Base-by-base conservation (phyloP, 1,140 invertebrate genomes). In the Nasonia longicornis region DNA sequence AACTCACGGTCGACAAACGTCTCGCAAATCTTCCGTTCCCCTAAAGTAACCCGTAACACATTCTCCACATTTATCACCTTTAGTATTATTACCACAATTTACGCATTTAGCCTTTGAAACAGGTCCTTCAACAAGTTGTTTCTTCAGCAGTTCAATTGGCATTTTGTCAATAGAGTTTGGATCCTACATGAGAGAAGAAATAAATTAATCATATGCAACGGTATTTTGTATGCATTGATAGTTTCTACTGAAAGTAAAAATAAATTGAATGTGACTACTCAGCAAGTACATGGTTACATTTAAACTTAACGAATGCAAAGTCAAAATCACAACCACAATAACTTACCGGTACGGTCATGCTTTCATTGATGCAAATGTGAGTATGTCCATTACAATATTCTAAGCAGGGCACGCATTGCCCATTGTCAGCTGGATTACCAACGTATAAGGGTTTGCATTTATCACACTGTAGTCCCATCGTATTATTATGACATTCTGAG, bases 321-420 rank as follows among this genome's bases (percentile, higher is more conserved):
- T 79, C 20, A 75, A 69, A 70, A 42, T 63, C 29, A 7, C 10
- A 64, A 45, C 22, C 2, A 58, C 26, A 67, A 67, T 35, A 78
- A 86, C 86, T 87, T 83, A 89, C 89, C 87, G 89, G 89, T 86
- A 86, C 89, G 77, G 92, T 92, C 80, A 92, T 90, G 80, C 92
- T 93, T 78, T 93, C 92, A 82, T 93, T 92, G 26, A 97, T 93
- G 88, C 98, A 98, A 31, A 96, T 92, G 16, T 93, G 91, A 3
- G 96, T 96, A 88, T 99, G 97, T 0, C 96, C 95, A 89, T 98
- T 94, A 85, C 98, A 99, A 89, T 96, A 97, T 38, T 96, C 94
- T 0, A 93, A 90, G 86, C 98, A 99, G 0, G 97, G 95, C 16
- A 96, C 93, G 88, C 98, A 99, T 78, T 94, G 93, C 0, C 95